phyloP scores from a whole-genome alignment of 2,113 vertebrate species.

The Perca schrenkii region DNA sequence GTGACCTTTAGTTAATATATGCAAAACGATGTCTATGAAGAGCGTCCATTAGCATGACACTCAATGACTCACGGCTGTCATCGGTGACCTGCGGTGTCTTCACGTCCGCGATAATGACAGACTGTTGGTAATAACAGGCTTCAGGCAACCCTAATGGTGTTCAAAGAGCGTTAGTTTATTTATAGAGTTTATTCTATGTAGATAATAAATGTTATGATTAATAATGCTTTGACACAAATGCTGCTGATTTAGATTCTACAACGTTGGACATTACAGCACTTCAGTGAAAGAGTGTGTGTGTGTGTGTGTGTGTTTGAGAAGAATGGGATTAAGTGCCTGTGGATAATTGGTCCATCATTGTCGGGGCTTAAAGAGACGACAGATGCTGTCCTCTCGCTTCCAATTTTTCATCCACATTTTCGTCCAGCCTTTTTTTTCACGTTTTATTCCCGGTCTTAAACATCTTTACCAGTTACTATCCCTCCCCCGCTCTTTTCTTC shows the following conservation, averaged over 20 bases:
- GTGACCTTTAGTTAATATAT: background rate
- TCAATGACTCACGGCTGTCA: background rate
- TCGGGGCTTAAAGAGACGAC: constrained; percentile 8
- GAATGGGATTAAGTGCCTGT: constrained; percentile 39
- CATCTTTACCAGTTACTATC: background rate
- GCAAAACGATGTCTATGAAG: background rate
- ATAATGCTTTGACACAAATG: background rate
- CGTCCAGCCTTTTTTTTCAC: background rate
- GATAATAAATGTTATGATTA: background rate
- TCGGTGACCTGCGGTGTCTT: background rate
- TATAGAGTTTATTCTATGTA: background rate
- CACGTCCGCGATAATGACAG: background rate
- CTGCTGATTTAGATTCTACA: background rate
- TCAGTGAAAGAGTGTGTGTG: background rate
- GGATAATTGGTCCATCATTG: constrained; percentile 40
- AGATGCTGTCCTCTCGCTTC: background rate
- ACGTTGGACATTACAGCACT: background rate
- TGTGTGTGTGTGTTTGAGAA: background rate
- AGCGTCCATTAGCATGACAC: background rate
- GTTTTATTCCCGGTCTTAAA: background rate
- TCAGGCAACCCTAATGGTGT: background rate
- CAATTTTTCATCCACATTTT: background rate
- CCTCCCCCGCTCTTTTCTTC: background rate
- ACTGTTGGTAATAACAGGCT: background rate
- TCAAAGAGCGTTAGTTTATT: background rate